A percentile compares a stretch with the other conserved stretches of the same genome.
Conservation (phyloP, 1,140 invertebrate species). For the Lasioglossum baleicum region DNA sequence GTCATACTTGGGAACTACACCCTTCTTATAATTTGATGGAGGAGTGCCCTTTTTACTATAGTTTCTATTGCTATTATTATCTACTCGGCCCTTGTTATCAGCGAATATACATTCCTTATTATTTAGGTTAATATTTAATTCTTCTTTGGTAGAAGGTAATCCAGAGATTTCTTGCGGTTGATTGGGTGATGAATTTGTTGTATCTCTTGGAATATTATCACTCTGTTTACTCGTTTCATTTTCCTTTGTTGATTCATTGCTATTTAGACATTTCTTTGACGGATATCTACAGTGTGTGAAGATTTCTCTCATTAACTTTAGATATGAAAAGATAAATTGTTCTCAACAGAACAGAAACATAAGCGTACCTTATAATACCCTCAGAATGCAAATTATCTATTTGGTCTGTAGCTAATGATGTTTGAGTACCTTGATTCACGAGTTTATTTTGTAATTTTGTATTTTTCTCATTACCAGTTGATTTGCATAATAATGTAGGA, state of each 20-base stretch:
- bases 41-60: slow-evolving; percentile 27
- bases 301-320: slow-evolving; percentile 16
- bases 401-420: slow-evolving; percentile 67
- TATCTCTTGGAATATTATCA: slow-evolving; percentile 9
- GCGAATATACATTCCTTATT: slow-evolving; percentile 60
- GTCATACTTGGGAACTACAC: slow-evolving; percentile 77
- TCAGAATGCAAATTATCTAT: slow-evolving; percentile 65
- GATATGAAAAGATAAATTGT: background rate
- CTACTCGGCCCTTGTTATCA: slow-evolving; percentile 64
- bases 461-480: background rate
- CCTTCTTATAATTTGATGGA: slow-evolving; percentile 71
- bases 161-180: slow-evolving; percentile 34
- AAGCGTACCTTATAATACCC: slow-evolving; percentile 69
- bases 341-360: background rate
- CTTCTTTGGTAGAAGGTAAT: slow-evolving; percentile 34
- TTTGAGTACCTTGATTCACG: slow-evolving; percentile 73
- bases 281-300: slow-evolving; percentile 49
- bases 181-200: slow-evolving; percentile 42
- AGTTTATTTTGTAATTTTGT: slow-evolving; percentile 50
- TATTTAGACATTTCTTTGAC: slow-evolving; percentile 35
- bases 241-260: slow-evolving; percentile 24
- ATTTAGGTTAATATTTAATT: slow-evolving; percentile 60
- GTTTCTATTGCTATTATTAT: slow-evolving; percentile 47
- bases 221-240: slow-evolving; percentile 17
- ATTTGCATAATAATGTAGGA: slow-evolving; percentile 50